Evolutionary conservation across 2,888 invertebrate species (phyloP), one percentile per base, ranked within the genome.

Genomic region (Timema podura): DNA sequence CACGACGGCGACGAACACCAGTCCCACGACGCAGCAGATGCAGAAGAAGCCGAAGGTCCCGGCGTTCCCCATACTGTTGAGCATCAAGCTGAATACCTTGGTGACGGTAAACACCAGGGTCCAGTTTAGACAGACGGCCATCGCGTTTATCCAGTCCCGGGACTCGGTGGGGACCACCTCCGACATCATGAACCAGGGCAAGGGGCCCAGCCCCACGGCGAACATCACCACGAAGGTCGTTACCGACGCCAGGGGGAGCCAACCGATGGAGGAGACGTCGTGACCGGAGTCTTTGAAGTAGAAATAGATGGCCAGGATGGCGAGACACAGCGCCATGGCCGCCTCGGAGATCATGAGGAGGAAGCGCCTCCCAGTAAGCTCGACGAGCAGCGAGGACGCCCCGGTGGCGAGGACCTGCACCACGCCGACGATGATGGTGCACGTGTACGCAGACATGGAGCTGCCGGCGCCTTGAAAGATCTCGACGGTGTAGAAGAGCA

Each of bases 371-470:
- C 95, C 95, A 67, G 90, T 85, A 68, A 87, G 85, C 80, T 95
- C 95, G 67, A 92, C 93, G 48, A 93, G 84, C 10, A 90, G 76
- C 0, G 92, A 91, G 0, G 92, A 89, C 7, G 89, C 82, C 46
- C 80, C 67, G 7, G 94, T 93, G 0, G 91, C 89, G 0, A 85
- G 44, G 44, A 61, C 11, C 44, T 61, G 44, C 0, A 95, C 92
- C 0, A 89, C 81, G 0, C 92, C 92, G 3, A 96, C 89, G 48
- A 92, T 86, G 72, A 95, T 92, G n/a, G 94, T 89, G 11, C 92
- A 89, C 8, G 89, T 76, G 46, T 85, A 85, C 10, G 76, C 75
- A 0, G 92, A 85, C 71, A 88, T 89, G 48, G 91, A 92, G 71
- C 71, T 69, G n/a, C 64, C 67, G 9, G 93, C 90, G 0, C 89